Base-by-base conservation (phyloP, 2,113 vertebrate genomes). In the Myotis brandtii region DNA sequence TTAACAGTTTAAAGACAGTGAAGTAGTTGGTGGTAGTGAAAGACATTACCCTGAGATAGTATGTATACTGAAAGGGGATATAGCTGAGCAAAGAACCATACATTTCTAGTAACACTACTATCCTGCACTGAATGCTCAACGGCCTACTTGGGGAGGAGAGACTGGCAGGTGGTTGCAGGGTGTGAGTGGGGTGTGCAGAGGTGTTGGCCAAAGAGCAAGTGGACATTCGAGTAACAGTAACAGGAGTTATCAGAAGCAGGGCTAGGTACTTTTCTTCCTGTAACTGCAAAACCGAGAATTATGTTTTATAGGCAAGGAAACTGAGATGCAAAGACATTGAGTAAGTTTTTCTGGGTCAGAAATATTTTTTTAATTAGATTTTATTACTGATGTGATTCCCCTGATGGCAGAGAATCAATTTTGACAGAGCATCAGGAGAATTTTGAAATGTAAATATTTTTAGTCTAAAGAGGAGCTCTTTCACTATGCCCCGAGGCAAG, bases 361-460 rank as follows among this genome's bases (percentile, higher is more conserved):
- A 30, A 90, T 50, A 84, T 14, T 76, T 30, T 30, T 90, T 10
- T 37, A 75, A 30, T 86, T 77, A 82, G 67, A 88, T 96, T 85
- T 85, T n/a, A 88, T 91, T 94, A 84, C 76, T 73, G 59, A 80
- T 54, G 32, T 90, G 25, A 54, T 77, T 80, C 16, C 56, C 76
- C 54, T 86, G 64, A 79, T 88, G 72, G 23, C 48, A 95, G 52
- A 93, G 83, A 50, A 94, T 86, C 52, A 73, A 25, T 96, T 88
- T 94, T 96, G 67, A 95, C 62, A 96, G 59, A 54, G 5, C 56
- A 79, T 91, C 77, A 91, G 40, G n/a, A 86, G 52, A 88, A 34
- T 85, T 97, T 94, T 95, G 69, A 96, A 96, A 91, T 95, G 89
- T 54, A 94, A 93, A 93, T 85, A n/a, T 32, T 88, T 92, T 89